Conservation (phyloP, 2,888 invertebrate genomes). For the Erebia palarica region DNA sequence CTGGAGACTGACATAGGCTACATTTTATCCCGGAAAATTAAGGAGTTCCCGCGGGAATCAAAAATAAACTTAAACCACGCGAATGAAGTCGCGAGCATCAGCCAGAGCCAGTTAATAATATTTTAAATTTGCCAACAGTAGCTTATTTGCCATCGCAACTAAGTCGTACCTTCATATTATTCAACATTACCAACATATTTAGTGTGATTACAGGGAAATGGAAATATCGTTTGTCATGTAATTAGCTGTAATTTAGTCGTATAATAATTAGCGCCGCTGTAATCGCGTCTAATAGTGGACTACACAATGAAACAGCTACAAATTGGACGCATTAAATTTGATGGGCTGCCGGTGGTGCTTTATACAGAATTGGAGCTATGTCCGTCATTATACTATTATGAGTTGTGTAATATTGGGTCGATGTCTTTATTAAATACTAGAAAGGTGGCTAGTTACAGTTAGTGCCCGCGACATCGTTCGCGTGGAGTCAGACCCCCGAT, state of each 20-base stretch:
- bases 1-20: too few species aligned
- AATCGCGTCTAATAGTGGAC: conserved; percentile 8
- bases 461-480: too few species aligned
- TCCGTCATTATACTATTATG: background rate
- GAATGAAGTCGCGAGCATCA: too few species aligned
- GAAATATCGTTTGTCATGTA: background rate
- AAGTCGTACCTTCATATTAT: background rate
- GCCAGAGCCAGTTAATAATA: too few species aligned
- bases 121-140: too few species aligned
- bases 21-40: too few species aligned
- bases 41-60: too few species aligned
- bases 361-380: background rate
- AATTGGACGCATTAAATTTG: background rate
- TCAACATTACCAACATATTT: conserved; percentile 4
- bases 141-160: background rate
- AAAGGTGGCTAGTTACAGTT: too few species aligned
- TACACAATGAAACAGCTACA: background rate
- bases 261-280: conserved; percentile 16
- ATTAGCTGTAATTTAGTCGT: conserved; percentile 9
- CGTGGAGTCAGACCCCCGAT: too few species aligned
- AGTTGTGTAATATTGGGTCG: too few species aligned
- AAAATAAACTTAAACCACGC: too few species aligned
- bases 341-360: background rate
- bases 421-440: too few species aligned
- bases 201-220: conserved; percentile 4